A percentile compares a stretch with the other conserved stretches of the same genome.
These are phyloP conservation scores for Archaeoteleia sp. DNA, from an alignment of 2,888 invertebrate genomes.

Conservation along the genomic window DNA sequence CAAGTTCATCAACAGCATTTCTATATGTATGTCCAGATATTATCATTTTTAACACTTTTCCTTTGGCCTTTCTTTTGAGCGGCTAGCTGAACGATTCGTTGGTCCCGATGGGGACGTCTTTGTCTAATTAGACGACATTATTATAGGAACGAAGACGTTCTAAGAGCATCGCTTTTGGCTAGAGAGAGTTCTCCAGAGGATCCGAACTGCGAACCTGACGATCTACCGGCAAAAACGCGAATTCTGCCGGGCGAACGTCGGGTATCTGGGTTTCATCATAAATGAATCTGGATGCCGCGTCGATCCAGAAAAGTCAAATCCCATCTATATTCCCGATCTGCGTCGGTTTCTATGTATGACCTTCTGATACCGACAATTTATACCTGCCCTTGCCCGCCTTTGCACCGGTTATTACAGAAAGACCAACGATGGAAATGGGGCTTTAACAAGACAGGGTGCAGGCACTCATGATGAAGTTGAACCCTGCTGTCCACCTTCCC, in stretches of 20 bases:
- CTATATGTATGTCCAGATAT: too few species aligned
- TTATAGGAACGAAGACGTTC: slow-evolving; percentile 10
- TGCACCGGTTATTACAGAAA: background rate
- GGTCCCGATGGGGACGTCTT: too few species aligned
- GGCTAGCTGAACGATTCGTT: too few species aligned
- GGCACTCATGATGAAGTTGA: too few species aligned
- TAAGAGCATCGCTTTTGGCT: slow-evolving; percentile 14
- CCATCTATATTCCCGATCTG: background rate
- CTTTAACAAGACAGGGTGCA: too few species aligned
- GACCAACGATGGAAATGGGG: slow-evolving; percentile 2
- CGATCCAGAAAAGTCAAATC: slow-evolving; percentile 9
- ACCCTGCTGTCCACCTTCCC: too few species aligned
- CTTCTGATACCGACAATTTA: slow-evolving; percentile 13
- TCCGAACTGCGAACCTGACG: background rate
- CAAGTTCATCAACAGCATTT: too few species aligned
- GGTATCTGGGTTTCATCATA: slow-evolving; percentile 12
- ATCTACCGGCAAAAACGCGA: slow-evolving; percentile 8
- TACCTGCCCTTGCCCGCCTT: background rate
- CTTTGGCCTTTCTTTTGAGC: too few species aligned
- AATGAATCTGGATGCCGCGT: slow-evolving; percentile 1
- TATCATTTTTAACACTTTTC: too few species aligned
- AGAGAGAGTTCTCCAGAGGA: background rate
- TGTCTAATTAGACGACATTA: slow-evolving; percentile 7
- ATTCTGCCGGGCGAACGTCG: slow-evolving; percentile 7
- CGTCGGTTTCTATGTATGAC: slow-evolving; percentile 11